Conservation (phyloP, 2,888 invertebrate species). For the Calameuta idolon region DNA sequence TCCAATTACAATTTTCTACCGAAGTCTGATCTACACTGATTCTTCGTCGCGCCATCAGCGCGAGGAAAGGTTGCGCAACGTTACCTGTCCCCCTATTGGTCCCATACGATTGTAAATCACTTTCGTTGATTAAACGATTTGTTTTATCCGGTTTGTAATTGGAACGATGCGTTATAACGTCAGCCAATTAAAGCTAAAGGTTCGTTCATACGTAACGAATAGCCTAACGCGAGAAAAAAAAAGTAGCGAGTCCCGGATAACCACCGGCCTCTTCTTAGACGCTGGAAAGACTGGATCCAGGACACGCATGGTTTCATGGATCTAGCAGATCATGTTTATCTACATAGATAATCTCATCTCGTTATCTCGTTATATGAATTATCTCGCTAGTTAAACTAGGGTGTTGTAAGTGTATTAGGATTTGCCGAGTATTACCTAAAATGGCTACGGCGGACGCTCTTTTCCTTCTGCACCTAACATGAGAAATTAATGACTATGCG, state of each 20-base stretch:
- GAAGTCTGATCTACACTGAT: neutral
- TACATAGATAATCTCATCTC: neutral
- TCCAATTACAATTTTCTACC: constrained; percentile 5
- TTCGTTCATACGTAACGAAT: constrained; percentile 5
- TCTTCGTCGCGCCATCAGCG: constrained; percentile 3
- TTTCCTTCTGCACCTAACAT: neutral
- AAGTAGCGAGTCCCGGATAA: neutral
- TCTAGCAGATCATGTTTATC: neutral
- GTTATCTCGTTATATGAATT: neutral
- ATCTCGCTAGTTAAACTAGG: neutral
- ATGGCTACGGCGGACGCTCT: neutral
- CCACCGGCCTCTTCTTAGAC: neutral
- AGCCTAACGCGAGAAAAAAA: neutral
- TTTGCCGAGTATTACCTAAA: neutral
- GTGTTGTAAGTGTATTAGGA: neutral
- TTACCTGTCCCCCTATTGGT: neutral
- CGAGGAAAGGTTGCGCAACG: constrained; percentile 22
- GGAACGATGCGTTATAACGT: constrained; percentile 50
- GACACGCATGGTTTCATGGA: neutral
- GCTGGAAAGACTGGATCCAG: neutral
- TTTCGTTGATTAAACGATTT: constrained; percentile 54
- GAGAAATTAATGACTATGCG: constrained; percentile 49
- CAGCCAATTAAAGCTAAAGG: constrained; percentile 45
- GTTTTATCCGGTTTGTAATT: constrained; percentile 48
- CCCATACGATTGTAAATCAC: constrained; percentile 40